These are phyloP conservation scores for Pocillopora verrucosa DNA, from an alignment of 64 coral and sea anemone species.

Conservation along the genomic window DNA sequence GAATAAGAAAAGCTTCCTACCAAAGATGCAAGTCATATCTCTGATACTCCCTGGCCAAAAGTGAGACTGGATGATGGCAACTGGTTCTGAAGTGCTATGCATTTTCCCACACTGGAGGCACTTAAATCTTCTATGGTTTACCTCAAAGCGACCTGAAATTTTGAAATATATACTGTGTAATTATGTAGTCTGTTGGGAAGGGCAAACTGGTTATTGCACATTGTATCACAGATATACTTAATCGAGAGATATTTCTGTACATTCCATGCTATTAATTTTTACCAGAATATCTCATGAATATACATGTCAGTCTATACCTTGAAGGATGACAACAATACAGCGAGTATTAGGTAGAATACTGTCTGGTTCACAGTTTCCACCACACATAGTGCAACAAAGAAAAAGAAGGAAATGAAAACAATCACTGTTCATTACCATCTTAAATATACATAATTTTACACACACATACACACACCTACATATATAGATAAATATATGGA, in stretches of 20 bases:
- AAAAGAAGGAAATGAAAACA: too few relatives aligned
- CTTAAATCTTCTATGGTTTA: slow-evolving; percentile 17
- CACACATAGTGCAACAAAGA: slow-evolving; percentile 27
- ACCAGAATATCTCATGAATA: too few relatives aligned
- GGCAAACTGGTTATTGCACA: not conserved
- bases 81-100: slow-evolving; percentile 33
- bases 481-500: too few relatives aligned
- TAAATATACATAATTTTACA: too few relatives aligned
- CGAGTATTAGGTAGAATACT: slow-evolving; percentile 13
- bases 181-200: not conserved
- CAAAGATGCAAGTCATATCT: slow-evolving; percentile 50
- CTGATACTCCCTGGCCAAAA: slow-evolving; percentile 73
- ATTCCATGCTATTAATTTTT: too few relatives aligned
- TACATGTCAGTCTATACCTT: not conserved
- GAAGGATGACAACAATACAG: slow-evolving; percentile 24
- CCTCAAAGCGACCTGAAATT: slow-evolving; percentile 59
- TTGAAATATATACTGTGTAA: too few relatives aligned
- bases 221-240: not conserved
- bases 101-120: slow-evolving; percentile 20
- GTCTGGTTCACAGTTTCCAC: slow-evolving; percentile 2
- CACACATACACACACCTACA: too few relatives aligned
- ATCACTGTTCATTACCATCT: too few relatives aligned
- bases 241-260: too few relatives aligned
- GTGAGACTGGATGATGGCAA: slow-evolving; percentile 16
- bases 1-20: slow-evolving; percentile 46